Conservation (phyloP, 2,888 invertebrate species). For the Leptinotarsa haldemani region DNA sequence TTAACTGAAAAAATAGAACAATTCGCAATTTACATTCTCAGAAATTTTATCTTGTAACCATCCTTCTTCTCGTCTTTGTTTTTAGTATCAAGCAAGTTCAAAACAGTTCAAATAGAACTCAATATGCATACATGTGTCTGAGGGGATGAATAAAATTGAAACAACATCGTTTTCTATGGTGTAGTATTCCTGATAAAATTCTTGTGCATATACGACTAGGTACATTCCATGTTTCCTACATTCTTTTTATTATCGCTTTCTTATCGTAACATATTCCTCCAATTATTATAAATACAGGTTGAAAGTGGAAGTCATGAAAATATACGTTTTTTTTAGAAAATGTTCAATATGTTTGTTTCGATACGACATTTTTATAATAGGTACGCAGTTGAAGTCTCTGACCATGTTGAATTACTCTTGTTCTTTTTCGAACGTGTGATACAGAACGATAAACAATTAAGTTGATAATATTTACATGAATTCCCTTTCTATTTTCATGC, state of each 20-base stretch:
- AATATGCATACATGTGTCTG: no score
- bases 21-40: no score
- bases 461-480: constrained; percentile 3
- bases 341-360: neutral
- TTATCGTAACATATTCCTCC: constrained; percentile 1
- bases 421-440: neutral
- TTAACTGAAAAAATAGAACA: no score
- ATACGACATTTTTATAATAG: neutral
- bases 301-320: neutral
- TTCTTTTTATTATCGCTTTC: neutral
- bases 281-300: neutral
- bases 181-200: neutral
- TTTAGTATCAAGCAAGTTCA: no score
- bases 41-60: no score
- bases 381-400: neutral
- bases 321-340: neutral
- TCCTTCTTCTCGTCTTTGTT: no score
- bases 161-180: neutral
- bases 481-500: neutral
- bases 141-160: neutral
- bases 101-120: no score
- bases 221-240: neutral
- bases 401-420: neutral
- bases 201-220: neutral
- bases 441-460: neutral